A percentile compares a stretch with the other conserved stretches of the same genome.
These are phyloP conservation scores for Catharus ustulatus DNA, from an alignment of 2,797 vertebrate species.

Conservation along the genomic window DNA sequence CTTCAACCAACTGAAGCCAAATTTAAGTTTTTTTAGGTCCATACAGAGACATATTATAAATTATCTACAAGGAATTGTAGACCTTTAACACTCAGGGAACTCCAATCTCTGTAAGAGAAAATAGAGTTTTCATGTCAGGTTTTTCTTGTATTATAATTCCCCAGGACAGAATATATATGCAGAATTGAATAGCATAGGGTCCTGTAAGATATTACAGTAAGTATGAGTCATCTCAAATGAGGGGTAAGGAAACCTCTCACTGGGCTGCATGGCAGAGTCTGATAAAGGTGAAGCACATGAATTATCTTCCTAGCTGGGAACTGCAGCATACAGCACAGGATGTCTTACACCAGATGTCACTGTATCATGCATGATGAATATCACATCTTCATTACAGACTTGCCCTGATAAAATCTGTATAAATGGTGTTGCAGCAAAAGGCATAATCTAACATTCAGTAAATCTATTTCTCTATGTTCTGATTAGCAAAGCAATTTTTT, in stretches of 20 bases:
- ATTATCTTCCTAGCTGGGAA: background rate
- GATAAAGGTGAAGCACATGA: background rate
- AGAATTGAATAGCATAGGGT: background rate
- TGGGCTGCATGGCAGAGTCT: background rate
- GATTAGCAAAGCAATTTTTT: background rate
- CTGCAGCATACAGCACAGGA: background rate
- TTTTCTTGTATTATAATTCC: background rate
- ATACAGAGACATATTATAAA: background rate
- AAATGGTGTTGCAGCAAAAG: slow-evolving; percentile 10
- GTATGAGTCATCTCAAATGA: background rate
- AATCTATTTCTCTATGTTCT: background rate
- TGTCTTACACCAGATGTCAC: slow-evolving; percentile 61
- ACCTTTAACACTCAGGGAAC: background rate
- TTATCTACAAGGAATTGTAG: background rate
- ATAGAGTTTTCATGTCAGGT: background rate
- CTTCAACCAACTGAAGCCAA: background rate
- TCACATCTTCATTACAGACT: slow-evolving; percentile 17
- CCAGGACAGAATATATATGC: background rate
- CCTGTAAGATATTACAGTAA: background rate
- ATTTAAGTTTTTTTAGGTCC: background rate
- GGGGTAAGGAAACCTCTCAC: background rate
- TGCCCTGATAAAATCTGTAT: background rate
- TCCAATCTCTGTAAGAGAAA: background rate
- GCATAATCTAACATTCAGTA: background rate
- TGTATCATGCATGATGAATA: slow-evolving; percentile 44